Conservation (phyloP, 1,140 invertebrate genomes). For the Orchestia grillus region DNA sequence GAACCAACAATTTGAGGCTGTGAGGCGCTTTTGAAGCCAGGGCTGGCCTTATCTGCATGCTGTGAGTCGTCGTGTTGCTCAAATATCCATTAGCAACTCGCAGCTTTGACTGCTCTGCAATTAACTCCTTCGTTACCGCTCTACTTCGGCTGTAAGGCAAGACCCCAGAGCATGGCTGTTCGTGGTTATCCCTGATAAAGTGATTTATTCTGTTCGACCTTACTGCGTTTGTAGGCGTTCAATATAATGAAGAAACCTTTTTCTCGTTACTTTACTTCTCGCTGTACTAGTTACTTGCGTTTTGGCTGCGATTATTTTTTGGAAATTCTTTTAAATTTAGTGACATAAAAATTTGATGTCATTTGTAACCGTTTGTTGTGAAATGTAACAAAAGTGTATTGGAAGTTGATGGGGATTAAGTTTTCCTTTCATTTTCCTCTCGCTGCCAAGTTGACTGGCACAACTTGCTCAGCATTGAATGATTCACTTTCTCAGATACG, state of each 20-base stretch:
- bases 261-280: neutral
- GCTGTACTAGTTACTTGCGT: neutral
- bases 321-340: neutral
- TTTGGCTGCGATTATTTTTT: neutral
- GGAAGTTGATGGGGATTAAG: no score
- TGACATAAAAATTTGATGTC: no score
- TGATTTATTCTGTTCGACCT: neutral
- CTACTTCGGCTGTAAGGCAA: neutral
- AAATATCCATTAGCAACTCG: constrained; percentile 29
- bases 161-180: neutral
- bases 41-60: constrained; percentile 23
- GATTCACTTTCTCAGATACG: no score
- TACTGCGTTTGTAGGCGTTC: neutral
- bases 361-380: no score
- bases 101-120: neutral
- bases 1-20: neutral
- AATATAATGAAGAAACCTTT: no score
- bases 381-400: no score
- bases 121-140: constrained; percentile 8
- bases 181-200: neutral
- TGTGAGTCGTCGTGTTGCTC: constrained; percentile 9
- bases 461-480: no score
- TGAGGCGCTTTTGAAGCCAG: neutral
- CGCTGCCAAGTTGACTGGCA: no score
- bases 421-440: no score